Evolutionary conservation across 2,888 invertebrate genomes (phyloP).

Genomic region (Leuctra nigra): DNA sequence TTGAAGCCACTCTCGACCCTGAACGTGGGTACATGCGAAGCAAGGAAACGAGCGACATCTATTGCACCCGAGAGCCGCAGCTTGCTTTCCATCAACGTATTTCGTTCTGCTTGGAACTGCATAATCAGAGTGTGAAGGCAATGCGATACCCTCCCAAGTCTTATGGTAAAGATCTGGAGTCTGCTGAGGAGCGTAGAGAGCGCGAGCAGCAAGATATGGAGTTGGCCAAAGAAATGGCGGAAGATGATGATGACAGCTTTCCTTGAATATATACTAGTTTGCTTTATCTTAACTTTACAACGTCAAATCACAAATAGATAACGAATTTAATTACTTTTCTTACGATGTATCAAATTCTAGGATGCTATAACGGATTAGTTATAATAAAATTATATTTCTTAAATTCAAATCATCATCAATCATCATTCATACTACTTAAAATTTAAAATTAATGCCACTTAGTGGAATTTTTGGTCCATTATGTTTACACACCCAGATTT

Average conservation of each 20-base stretch:
- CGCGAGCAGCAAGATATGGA: slow-evolving; percentile 97
- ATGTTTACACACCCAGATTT: too few species aligned
- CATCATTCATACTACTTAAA: too few species aligned
- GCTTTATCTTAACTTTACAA: too few species aligned
- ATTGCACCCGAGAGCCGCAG: slow-evolving; percentile 94
- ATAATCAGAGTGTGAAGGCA: slow-evolving; percentile 98
- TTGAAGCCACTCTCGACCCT: slow-evolving; percentile 95
- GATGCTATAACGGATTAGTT: too few species aligned
- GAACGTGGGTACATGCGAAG: slow-evolving; percentile 95
- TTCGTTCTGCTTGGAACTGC: slow-evolving; percentile 93
- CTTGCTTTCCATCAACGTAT: slow-evolving; percentile 95
- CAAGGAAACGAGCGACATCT: slow-evolving; percentile 94
- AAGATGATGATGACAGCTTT: slow-evolving; percentile 85
- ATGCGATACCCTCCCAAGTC: slow-evolving; percentile 99
- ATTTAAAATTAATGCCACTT: too few species aligned
- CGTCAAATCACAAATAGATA: too few species aligned
- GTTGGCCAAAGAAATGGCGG: slow-evolving; percentile 99
- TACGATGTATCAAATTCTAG: too few species aligned
- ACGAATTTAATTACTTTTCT: too few species aligned
- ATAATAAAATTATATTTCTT: too few species aligned
- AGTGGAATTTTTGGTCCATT: too few species aligned
- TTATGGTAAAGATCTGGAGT: slow-evolving; percentile 96
- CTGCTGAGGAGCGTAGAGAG: slow-evolving; percentile 92
- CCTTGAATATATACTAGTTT: slow-evolving; percentile 25
- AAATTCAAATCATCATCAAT: too few species aligned